phyloP scores from a whole-genome alignment of 2,797 vertebrate genomes.

The Clarias pachynema region DNA sequence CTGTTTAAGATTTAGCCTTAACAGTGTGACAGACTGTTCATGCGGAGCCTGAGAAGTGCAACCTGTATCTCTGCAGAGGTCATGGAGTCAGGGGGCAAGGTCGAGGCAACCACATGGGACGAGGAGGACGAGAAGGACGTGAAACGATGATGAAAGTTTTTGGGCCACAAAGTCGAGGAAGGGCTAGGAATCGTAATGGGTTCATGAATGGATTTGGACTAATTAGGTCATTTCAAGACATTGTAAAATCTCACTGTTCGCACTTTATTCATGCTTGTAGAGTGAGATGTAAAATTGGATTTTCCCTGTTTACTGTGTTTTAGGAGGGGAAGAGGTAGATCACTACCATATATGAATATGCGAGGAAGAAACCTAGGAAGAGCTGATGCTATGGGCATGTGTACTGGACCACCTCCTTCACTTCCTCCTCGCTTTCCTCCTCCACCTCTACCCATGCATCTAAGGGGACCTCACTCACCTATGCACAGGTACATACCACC shows the following conservation, averaged over 20 bases:
- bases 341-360: constrained; percentile 33
- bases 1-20: not conserved
- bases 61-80: constrained; percentile 14
- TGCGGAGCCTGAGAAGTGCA: not conserved
- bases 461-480: constrained; percentile 4
- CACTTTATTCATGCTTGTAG: not conserved
- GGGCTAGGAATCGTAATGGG: constrained; percentile 66
- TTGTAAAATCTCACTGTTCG: not conserved
- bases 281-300: no score
- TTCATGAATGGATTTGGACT: constrained; percentile 71
- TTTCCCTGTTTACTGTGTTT: not conserved
- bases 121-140: constrained; percentile 63
- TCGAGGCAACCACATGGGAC: constrained; percentile 62
- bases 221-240: constrained; percentile 68
- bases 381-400: constrained; percentile 1
- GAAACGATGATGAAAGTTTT: constrained; percentile 70
- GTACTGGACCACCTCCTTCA: not conserved
- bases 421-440: not conserved
- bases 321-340: constrained; percentile 75
- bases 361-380: not conserved
- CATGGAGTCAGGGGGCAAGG: constrained; percentile 61
- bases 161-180: constrained; percentile 65
- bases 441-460: not conserved
- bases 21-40: not conserved
- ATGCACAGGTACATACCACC: not conserved